Evolutionary conservation across 2,888 invertebrate species (phyloP), one percentile per base, ranked within the genome.

Genomic region (Beris morrisii): DNA sequence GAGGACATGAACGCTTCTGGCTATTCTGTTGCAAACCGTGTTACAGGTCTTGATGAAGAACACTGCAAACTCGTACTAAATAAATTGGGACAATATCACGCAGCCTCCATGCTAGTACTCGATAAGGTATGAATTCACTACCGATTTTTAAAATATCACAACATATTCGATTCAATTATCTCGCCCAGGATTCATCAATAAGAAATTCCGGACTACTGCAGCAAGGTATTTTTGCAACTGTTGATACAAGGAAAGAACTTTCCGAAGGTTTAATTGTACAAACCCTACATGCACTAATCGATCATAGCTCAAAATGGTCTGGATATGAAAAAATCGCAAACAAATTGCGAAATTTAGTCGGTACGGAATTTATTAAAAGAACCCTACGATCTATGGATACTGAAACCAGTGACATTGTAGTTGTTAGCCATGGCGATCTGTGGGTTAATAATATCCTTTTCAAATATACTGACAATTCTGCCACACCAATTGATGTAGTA

Each of bases 401-500:
- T 12, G 68, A 73, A 0, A 74, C 74, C 2, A 77, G 78, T 67
- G 68, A 69, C n/a, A 78, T 83, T 59, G 80, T 81, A 22, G 83
- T 84, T 12, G 74, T 84, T 48, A 83, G 83, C 72, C 84, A 84
- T 72, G 84, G 84, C 9, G 84, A 84, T 71, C 75, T 83, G 2
- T 84, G 84, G 84, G 78, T 82, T n/a, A 83, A 83, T 67, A 84
- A 84, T 71, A 82, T 83, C 71, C 80, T 84, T 80, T 84, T 83
- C 73, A 73, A 75, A 52, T 52, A 52, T 22, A 11, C n/a, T 1
- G 46, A 12, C 5, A 52, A 13, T 15, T 11, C 11, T 4, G 22
- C 4, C 9, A 4, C 1, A 28, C 52, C 52, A 13, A 22, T 1
- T 6, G 52, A 52, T 52, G 52, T 22, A 7, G 52, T 52, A 5